A percentile compares a stretch with the other conserved stretches of the same genome.
phyloP scores from a whole-genome alignment of 2,888 invertebrate genomes.

The Habrosyne pyritoides region DNA sequence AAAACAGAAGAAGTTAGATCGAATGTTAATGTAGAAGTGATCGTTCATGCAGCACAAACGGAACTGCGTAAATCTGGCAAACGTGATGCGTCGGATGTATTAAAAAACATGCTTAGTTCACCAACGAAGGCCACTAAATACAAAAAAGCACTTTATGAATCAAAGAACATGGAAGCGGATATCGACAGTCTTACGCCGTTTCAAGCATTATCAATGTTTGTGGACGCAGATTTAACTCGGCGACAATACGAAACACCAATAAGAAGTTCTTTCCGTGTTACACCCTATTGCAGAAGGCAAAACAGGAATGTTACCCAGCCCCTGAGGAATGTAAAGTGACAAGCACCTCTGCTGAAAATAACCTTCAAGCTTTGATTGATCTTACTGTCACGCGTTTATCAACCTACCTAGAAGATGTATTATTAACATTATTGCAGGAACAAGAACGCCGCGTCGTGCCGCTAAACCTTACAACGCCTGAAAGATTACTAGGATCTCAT shows the following conservation, averaged over 20 bases:
- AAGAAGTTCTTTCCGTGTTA: slow-evolving; percentile 18
- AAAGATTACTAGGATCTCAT: too few species aligned
- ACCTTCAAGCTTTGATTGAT: not conserved
- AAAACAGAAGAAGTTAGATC: slow-evolving; percentile 18
- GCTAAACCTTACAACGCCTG: too few species aligned
- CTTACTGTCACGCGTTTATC: not conserved
- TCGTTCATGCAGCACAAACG: not conserved
- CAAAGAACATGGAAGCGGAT: not conserved
- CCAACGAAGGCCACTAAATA: slow-evolving; percentile 16
- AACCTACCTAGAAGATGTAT: not conserved
- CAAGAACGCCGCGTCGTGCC: too few species aligned
- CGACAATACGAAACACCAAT: slow-evolving; percentile 16
- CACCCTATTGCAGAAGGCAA: slow-evolving; percentile 16
- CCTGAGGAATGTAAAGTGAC: slow-evolving; percentile 5
- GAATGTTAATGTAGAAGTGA: not conserved
- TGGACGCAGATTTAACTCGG: slow-evolving; percentile 22
- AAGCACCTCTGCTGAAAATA: slow-evolving; percentile 7
- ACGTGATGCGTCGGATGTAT: not conserved
- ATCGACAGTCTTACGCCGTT: slow-evolving; percentile 8
- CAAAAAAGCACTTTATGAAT: slow-evolving; percentile 8
- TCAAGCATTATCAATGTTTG: slow-evolving; percentile 22
- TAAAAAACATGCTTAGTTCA: not conserved
- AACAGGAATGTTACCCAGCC: slow-evolving; percentile 14
- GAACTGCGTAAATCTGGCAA: not conserved
- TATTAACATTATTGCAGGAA: not conserved